These are phyloP conservation scores for Tinea semifulvella DNA, from an alignment of 2,888 invertebrate genomes.

Conservation along the genomic window DNA sequence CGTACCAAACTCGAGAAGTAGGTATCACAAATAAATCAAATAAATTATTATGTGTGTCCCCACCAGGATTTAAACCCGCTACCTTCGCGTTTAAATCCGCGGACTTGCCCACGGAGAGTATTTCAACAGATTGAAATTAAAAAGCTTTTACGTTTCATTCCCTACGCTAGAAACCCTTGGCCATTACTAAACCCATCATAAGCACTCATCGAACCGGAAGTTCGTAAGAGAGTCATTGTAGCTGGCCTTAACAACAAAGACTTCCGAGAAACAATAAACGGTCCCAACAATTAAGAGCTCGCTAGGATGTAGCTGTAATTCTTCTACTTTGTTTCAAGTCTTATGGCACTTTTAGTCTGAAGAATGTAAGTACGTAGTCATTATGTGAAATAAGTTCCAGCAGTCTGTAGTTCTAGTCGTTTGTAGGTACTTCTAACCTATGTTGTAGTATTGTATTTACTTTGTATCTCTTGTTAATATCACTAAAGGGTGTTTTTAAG, in stretches of 20 bases:
- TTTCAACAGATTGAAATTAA: constrained; percentile 8
- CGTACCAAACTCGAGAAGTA: too few species aligned
- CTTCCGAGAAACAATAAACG: constrained; percentile 12
- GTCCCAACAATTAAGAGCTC: constrained; percentile 12
- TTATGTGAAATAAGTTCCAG: not conserved
- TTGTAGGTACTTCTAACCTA: not conserved
- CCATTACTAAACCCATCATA: constrained; percentile 1
- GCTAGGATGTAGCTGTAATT: constrained; percentile 5
- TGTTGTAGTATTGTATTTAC: too few species aligned
- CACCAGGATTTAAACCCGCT: too few species aligned
- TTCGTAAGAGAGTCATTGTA: constrained; percentile 11
- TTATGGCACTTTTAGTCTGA: constrained; percentile 7
- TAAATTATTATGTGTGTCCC: too few species aligned
- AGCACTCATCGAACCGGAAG: constrained; percentile 13
- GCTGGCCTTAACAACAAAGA: constrained; percentile 10
- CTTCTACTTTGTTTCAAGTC: constrained; percentile 12
- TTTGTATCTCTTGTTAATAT: too few species aligned
- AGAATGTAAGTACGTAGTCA: constrained; percentile 4
- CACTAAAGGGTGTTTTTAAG: too few species aligned
- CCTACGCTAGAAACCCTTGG: constrained; percentile 1
- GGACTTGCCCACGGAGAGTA: too few species aligned
- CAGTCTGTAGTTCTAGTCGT: not conserved
- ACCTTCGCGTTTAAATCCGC: too few species aligned
- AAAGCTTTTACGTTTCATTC: constrained; percentile 1
- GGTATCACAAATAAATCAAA: too few species aligned